Base-by-base conservation (phyloP, 2,797 vertebrate genomes). In the Limnodromus scolopaceus region DNA sequence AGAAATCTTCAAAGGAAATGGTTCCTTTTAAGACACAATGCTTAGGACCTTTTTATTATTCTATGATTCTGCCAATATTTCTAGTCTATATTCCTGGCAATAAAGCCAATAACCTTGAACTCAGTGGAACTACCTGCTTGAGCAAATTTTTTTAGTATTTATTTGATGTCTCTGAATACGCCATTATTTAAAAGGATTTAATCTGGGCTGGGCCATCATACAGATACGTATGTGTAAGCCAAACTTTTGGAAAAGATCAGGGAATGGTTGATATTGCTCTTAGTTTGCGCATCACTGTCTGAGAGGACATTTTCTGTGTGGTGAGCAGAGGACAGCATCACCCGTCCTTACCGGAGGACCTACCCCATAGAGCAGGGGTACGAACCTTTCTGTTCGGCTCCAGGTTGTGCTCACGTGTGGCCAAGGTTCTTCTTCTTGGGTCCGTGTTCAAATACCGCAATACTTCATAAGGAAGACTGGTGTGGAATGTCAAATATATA, bases 381-480 rank as follows among this genome's bases (percentile, higher is more conserved):
- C 0, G 0, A 6, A 60, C 30, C 30, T 82, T 85, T 60, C 46
- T 17, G 2, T 41, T 46, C 0, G 0, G 16, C 36, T 36, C 22
- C 23, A 61, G 25, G 12, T 68, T 32, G 9, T 28, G 23, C 14
- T 30, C 39, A 28, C 0, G 0, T 1, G 3, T 16, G 24, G 25
- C n/a, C 46, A 34, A 57, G 18, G 6, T 49, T 84, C 58, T 79
- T n/a, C 24, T 74, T 65, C 16, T 9, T 61, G 30, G 8, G 17
- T 45, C 18, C 3, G 0, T 0, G 0, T 46, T 41, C 16, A 16
- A 70, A 61, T 43, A 43, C 10, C 8, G 1, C 23, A 63, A 17
- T 4, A 15, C 24, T 53, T 58, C 16, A 12, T 41, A n/a, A 61
- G 0, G 1, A 79, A 78, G 69, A 57, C 8, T 60, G 13, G 45